Percentiles rank a stretch among this genome's conserved stretches.
Evolutionary conservation across 2,797 vertebrate genomes (phyloP).

Genomic region (Gila robusta): DNA sequence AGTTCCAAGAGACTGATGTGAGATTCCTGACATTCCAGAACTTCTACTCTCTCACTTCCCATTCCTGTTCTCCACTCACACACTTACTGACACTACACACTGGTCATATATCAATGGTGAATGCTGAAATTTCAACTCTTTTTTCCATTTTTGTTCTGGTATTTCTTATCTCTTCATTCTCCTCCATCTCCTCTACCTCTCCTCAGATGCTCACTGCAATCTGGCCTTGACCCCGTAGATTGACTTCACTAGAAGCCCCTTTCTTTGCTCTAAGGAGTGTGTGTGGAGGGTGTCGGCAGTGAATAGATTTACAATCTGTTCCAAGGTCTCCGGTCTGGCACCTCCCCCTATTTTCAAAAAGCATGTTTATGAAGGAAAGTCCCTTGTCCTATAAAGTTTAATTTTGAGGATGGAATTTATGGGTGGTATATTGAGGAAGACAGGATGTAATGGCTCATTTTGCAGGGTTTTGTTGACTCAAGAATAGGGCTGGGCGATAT

Average conservation of each 20-base stretch:
- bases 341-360: conserved; percentile 14
- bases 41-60: conserved; percentile 31
- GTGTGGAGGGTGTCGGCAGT: not conserved
- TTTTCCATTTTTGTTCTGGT: conserved; percentile 54
- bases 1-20: conserved; percentile 9
- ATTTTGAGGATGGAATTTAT: conserved; percentile 10
- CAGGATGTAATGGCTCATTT: not conserved
- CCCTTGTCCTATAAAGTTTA: not conserved
- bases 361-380: conserved; percentile 12
- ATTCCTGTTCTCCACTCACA: conserved; percentile 8
- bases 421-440: not conserved
- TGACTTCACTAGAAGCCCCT: conserved; percentile 4
- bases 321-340: not conserved
- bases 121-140: conserved; percentile 48
- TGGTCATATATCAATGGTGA: conserved; percentile 5
- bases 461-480: not conserved
- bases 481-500: not conserved
- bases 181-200: not conserved
- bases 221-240: not conserved
- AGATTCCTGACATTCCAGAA: conserved; percentile 67
- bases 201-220: not conserved
- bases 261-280: not conserved
- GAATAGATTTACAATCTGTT: conserved; percentile 25
- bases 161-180: not conserved
- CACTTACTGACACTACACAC: not conserved